Evolutionary conservation across 2,797 vertebrate species (phyloP).

Genomic region (Eutrigla gurnardus): DNA sequence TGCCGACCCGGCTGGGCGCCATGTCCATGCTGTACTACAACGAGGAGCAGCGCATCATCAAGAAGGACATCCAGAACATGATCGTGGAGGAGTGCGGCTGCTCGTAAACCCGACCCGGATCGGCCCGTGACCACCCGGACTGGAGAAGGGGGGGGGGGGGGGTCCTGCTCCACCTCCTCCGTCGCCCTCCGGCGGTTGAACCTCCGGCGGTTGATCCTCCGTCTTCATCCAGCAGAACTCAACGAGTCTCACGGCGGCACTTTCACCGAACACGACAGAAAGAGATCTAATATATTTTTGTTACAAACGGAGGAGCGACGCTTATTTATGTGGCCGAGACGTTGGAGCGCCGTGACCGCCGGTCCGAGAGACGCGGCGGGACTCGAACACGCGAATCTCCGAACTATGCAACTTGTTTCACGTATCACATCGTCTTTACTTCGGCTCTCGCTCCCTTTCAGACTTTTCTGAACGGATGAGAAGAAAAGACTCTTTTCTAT

Average conservation of each 20-base stretch:
- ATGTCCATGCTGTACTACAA: conserved; percentile 99
- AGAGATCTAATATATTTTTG: conserved; percentile 88
- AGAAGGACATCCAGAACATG: conserved; percentile 99
- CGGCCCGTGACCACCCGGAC: conserved; percentile 17
- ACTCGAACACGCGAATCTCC: conserved; percentile 88
- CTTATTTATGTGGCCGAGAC: conserved; percentile 85
- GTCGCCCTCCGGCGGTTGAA: conserved; percentile 3
- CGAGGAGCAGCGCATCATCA: conserved; percentile 97
- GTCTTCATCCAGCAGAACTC: conserved; percentile 68
- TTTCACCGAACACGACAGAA: conserved; percentile 70
- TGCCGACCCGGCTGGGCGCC: conserved; percentile 95
- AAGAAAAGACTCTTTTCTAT: conserved; percentile 83
- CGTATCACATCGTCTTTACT: conserved; percentile 78
- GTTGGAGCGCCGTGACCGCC: conserved; percentile 62
- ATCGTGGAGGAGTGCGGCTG: conserved; percentile 99
- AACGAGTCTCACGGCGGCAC: conserved; percentile 77
- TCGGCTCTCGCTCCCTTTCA: conserved; percentile 83
- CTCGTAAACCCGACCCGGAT: conserved; percentile 82
- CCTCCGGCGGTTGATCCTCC: conserved; percentile 9
- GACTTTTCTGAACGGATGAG: conserved; percentile 72
- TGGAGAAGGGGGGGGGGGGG: neutral
- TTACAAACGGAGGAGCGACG: conserved; percentile 82
- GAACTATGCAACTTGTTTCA: conserved; percentile 98
- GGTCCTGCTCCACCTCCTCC: conserved; percentile 24
- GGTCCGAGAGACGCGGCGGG: conserved; percentile 87